These are phyloP conservation scores for Xenopus petersii DNA, from an alignment of 2,797 vertebrate genomes.

Conservation along the genomic window DNA sequence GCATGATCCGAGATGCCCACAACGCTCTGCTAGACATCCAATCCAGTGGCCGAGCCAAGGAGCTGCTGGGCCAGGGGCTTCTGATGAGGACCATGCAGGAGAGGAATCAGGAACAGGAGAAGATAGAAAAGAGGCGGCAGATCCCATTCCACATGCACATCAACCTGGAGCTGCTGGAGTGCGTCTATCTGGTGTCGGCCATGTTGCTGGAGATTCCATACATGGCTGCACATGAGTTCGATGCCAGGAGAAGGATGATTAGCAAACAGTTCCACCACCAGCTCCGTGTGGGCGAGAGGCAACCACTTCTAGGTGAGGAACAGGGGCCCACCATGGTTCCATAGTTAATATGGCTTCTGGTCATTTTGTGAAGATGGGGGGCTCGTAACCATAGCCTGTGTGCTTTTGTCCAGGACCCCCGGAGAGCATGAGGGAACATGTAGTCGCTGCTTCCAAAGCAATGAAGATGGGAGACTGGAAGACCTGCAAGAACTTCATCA, in stretches of 20 bases:
- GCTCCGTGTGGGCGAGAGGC: constrained; percentile 86
- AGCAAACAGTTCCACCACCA: constrained; percentile 96
- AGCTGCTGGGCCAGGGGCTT: constrained; percentile 86
- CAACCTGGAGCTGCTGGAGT: constrained; percentile 88
- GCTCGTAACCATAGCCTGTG: too few relatives aligned
- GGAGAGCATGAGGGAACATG: constrained; percentile 90
- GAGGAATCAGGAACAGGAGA: constrained; percentile 91
- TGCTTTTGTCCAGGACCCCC: constrained; percentile 74
- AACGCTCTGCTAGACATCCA: constrained; percentile 90
- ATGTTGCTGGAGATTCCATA: constrained; percentile 93
- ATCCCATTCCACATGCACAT: constrained; percentile 94
- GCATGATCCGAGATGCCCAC: constrained; percentile 90
- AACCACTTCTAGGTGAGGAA: constrained; percentile 74
- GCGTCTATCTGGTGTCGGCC: constrained; percentile 88
- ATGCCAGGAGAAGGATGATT: constrained; percentile 88
- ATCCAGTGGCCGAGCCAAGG: constrained; percentile 87
- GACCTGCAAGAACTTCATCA: constrained; percentile 87
- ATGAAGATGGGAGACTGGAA: constrained; percentile 97
- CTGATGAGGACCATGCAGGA: constrained; percentile 92
- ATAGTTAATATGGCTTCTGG: too few relatives aligned
- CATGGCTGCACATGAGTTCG: constrained; percentile 90
- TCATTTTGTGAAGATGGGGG: constrained; percentile 7
- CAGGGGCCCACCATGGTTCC: too few relatives aligned
- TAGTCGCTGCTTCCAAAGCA: constrained; percentile 88
- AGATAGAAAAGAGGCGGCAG: constrained; percentile 88